Evolutionary conservation across 1,140 invertebrate genomes (phyloP).

Genomic region (Macrotrachela quadricornifera): DNA sequence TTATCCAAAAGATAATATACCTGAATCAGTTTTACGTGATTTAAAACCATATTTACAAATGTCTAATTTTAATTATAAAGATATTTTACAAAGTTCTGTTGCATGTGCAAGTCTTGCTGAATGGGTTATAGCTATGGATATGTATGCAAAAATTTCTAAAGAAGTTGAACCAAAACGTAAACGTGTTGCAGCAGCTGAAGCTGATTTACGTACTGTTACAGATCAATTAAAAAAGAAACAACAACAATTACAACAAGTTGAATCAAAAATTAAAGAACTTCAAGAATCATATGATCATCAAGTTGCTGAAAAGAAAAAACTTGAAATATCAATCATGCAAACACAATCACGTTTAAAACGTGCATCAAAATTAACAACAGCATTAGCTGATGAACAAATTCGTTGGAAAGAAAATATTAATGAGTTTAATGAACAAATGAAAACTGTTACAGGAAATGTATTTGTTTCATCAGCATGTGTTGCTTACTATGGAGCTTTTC

Average conservation of each 20-base stretch:
- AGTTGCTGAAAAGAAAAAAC: constrained; percentile 36
- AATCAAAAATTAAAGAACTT: constrained; percentile 28
- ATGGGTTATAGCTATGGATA: constrained; percentile 31
- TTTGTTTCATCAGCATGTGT: constrained; percentile 31
- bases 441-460: constrained; percentile 30
- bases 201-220: constrained; percentile 28
- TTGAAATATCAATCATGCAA: constrained; percentile 44
- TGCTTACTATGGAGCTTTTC: constrained; percentile 31
- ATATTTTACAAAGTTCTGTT: constrained; percentile 26
- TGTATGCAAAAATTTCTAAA: constrained; percentile 21
- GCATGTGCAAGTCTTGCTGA: constrained; percentile 29
- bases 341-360: constrained; percentile 51
- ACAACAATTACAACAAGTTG: constrained; percentile 24
- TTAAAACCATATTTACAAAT: constrained; percentile 38
- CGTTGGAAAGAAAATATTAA: constrained; percentile 53
- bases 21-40: constrained; percentile 51
- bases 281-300: constrained; percentile 32
- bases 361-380: constrained; percentile 56
- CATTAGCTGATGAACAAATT: constrained; percentile 56
- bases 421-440: constrained; percentile 24
- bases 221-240: constrained; percentile 25
- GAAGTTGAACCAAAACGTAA: constrained; percentile 45
- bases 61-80: constrained; percentile 35
- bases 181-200: constrained; percentile 39
- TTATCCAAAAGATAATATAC: constrained; percentile 52